Conservation (phyloP, 1,140 invertebrate genomes). For the Copidosoma floridanum region DNA sequence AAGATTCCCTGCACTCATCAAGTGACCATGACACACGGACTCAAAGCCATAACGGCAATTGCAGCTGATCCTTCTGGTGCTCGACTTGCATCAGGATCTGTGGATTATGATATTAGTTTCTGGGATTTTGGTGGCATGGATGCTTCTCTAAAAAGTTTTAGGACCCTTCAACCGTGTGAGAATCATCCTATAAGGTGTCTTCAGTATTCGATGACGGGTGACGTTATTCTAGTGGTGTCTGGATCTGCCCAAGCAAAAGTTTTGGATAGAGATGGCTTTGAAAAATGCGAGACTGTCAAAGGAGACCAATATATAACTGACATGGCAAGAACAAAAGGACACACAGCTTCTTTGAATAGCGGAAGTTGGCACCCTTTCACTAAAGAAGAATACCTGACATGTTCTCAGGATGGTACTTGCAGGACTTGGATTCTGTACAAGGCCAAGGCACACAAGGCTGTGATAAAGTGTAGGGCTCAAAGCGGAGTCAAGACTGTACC, state of each 20-base stretch:
- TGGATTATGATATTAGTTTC: slow-evolving; percentile 94
- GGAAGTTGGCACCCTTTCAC: slow-evolving; percentile 93
- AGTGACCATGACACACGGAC: slow-evolving; percentile 81
- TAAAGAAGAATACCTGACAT: slow-evolving; percentile 92
- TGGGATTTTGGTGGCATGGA: slow-evolving; percentile 99
- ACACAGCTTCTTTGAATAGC: slow-evolving; percentile 86
- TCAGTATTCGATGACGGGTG: slow-evolving; percentile 91
- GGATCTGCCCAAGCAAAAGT: slow-evolving; percentile 91
- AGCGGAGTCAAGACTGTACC: slow-evolving; percentile 88
- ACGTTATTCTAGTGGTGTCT: slow-evolving; percentile 90
- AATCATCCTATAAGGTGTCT: slow-evolving; percentile 90
- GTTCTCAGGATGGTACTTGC: slow-evolving; percentile 88
- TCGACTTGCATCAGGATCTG: slow-evolving; percentile 85
- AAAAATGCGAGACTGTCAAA: slow-evolving; percentile 92
- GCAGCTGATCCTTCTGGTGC: slow-evolving; percentile 90
- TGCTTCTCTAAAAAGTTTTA: slow-evolving; percentile 81
- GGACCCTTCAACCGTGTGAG: slow-evolving; percentile 91
- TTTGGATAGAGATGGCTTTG: slow-evolving; percentile 93
- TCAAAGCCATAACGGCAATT: slow-evolving; percentile 82
- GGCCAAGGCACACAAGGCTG: slow-evolving; percentile 73
- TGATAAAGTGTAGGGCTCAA: slow-evolving; percentile 87
- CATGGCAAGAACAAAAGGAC: slow-evolving; percentile 93
- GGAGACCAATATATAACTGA: slow-evolving; percentile 96
- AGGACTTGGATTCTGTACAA: slow-evolving; percentile 85
- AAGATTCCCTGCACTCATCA: slow-evolving; percentile 80